phyloP scores from a whole-genome alignment of 1,140 invertebrate species.

The Colletes latitarsis region DNA sequence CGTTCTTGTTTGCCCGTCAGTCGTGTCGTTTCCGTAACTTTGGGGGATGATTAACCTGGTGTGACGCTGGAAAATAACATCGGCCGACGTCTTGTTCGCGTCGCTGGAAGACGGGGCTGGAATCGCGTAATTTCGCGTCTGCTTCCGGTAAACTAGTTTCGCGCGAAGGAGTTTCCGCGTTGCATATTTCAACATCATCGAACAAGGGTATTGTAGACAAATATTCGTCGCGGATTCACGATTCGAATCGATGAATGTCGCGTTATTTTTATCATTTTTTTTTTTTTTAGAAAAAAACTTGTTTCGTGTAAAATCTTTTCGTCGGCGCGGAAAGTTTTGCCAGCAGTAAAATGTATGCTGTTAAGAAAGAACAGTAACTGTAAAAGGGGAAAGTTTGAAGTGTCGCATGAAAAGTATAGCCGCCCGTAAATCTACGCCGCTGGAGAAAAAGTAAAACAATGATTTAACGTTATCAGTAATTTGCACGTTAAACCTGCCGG shows the following conservation, averaged over 20 bases:
- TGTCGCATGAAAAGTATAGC: slow-evolving; percentile 24
- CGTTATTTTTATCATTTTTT: background rate
- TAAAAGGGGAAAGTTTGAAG: slow-evolving; percentile 41
- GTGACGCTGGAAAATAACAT: slow-evolving; percentile 78
- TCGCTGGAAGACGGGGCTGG: slow-evolving; percentile 27
- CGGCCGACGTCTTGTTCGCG: slow-evolving; percentile 52
- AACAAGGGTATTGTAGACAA: background rate
- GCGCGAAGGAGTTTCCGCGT: background rate
- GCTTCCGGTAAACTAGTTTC: slow-evolving; percentile 42
- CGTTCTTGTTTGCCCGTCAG: slow-evolving; percentile 77
- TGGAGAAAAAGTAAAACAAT: slow-evolving; percentile 8
- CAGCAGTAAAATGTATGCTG: slow-evolving; percentile 29
- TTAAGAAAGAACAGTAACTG: slow-evolving; percentile 39
- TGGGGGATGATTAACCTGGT: slow-evolving; percentile 78
- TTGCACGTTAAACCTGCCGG: background rate
- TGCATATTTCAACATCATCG: slow-evolving; percentile 35
- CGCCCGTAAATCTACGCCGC: background rate
- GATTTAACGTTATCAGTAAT: background rate
- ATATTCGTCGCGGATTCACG: background rate
- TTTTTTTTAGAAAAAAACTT: slow-evolving; percentile 7
- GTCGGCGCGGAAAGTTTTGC: slow-evolving; percentile 18
- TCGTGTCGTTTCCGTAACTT: slow-evolving; percentile 75
- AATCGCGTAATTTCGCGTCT: slow-evolving; percentile 34
- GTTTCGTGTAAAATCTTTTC: slow-evolving; percentile 42
- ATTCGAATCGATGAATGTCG: background rate